Evolutionary conservation across 1,140 invertebrate genomes (phyloP), one percentile per base, ranked within the genome.

Genomic region (Macrotrachela quadricornifera): DNA sequence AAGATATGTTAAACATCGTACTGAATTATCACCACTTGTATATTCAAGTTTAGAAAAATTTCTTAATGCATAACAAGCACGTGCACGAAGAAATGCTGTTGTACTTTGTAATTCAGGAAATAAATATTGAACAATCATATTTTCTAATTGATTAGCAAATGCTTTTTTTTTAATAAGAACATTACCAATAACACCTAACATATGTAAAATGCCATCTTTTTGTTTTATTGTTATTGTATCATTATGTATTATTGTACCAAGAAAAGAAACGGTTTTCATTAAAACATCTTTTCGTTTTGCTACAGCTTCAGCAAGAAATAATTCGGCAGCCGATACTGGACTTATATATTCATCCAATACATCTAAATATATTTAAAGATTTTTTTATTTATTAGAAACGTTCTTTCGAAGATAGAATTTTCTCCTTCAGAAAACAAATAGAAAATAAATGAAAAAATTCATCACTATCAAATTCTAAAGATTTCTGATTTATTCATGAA

Each of bases 281-380:
- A 97, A 67, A 75, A 95, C 85, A 55, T 91, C 83, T 73, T 96
- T 95, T 41, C 92, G 76, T 65, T 91, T 94, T 61, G 84, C 85
- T 59, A 85, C 90, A 39, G 80, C 79, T 0, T 83, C 80, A 61
- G 87, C 79, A 6, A 99, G 74, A 6, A 97, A 69, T 4, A 79
- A 80, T 67, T 91, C 85, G 1, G 90, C 90, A 37, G 90, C 90
- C 38, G 80, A 82, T 16, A 92, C 84, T 0, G 92, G 88, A 1
- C 86, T 90, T 15, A 92, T 79, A 66, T 88, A 90, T 63, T 97
- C 91, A 69, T 92, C 87, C 70, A 90, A 91, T 49, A 90, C 83
- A 71, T 94, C 85, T 80, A 46, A 54, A 37, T 49, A 49, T 18
- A 54, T 49, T 45, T 49, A 43, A 18, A n/a, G n/a, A n/a, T n/a